These are phyloP conservation scores for Turnix velox DNA, from an alignment of 2,113 vertebrate species.

Conservation along the genomic window DNA sequence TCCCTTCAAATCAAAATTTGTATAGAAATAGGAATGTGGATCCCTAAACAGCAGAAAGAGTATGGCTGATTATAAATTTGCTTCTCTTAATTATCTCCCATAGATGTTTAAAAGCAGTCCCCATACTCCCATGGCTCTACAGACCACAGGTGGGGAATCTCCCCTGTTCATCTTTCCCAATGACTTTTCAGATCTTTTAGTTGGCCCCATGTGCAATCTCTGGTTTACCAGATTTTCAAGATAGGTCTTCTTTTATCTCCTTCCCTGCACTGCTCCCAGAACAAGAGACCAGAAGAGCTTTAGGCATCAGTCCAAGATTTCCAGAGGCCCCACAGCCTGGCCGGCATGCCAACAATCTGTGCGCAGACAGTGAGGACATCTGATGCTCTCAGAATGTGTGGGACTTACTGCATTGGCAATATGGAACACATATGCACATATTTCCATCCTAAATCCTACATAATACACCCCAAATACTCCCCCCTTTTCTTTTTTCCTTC, in stretches of 20 bases:
- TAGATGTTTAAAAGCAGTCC: background rate
- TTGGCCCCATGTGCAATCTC: background rate
- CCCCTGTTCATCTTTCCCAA: background rate
- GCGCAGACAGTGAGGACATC: background rate
- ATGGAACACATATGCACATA: slow-evolving; percentile 15
- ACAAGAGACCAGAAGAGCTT: background rate
- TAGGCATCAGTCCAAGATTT: background rate
- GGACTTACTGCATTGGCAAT: background rate
- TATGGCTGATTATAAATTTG: background rate
- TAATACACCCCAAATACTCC: background rate
- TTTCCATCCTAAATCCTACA: slow-evolving; percentile 16
- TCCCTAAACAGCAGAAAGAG: background rate
- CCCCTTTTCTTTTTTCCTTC: background rate
- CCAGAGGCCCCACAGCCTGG: background rate
- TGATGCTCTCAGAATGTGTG: background rate
- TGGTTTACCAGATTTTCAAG: background rate
- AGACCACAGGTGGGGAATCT: background rate
- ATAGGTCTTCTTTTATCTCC: background rate
- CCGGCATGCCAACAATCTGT: slow-evolving; percentile 6
- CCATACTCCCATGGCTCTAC: background rate
- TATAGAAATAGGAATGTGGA: background rate
- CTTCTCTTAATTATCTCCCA: background rate
- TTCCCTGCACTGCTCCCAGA: background rate
- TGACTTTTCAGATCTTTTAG: background rate
- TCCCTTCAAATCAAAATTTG: background rate